phyloP scores from a whole-genome alignment of 1,140 invertebrate genomes.

The Plodia interpunctella region DNA sequence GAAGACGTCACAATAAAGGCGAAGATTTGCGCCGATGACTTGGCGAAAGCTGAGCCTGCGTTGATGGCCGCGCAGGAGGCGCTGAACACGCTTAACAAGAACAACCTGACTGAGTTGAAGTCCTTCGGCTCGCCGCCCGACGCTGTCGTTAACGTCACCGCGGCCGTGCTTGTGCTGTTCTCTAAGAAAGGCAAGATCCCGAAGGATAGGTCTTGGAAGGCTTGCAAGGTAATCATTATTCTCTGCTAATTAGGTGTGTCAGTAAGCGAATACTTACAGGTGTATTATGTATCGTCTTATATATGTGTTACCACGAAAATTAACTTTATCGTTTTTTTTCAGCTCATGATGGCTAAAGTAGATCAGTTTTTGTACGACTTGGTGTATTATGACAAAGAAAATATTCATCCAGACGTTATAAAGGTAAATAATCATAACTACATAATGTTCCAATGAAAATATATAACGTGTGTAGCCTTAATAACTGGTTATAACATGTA shows the following conservation, averaged over 20 bases:
- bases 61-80: conserved; percentile 92
- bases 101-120: conserved; percentile 95
- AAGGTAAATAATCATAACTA: conserved; percentile 76
- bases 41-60: conserved; percentile 94
- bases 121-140: conserved; percentile 91
- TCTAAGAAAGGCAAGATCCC: conserved; percentile 92
- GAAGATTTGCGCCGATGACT: conserved; percentile 92
- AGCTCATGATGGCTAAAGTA: conserved; percentile 79
- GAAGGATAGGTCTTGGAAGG: conserved; percentile 96
- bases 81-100: conserved; percentile 95
- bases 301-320: too few species aligned
- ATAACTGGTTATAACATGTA: too few species aligned
- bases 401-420: conserved; percentile 92
- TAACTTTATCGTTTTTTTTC: too few species aligned
- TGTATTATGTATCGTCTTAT: too few species aligned
- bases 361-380: conserved; percentile 92
- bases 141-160: conserved; percentile 90
- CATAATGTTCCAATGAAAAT: too few species aligned
- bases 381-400: conserved; percentile 95
- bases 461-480: too few species aligned
- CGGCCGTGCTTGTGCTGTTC: conserved; percentile 92
- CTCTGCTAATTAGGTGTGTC: not conserved
- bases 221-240: conserved; percentile 81
- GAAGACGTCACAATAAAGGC: conserved; percentile 91
- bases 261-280: too few species aligned